Evolutionary conservation across 2,888 invertebrate species (phyloP).

Genomic region (Mayetiola destructor): DNA sequence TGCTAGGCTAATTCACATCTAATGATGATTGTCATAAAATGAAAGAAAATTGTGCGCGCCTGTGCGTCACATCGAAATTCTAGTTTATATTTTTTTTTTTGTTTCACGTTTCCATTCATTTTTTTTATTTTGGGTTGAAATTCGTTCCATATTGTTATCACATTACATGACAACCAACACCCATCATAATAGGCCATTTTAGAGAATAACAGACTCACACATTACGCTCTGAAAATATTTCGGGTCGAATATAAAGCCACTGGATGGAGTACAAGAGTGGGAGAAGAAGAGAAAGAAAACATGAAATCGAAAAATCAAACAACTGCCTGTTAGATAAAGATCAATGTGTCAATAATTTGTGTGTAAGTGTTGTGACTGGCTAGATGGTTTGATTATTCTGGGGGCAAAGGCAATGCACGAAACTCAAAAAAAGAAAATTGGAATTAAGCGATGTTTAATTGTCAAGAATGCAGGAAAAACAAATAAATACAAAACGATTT

Average conservation of each 20-base stretch:
- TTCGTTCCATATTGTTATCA: too few species aligned
- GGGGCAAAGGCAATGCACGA: not conserved
- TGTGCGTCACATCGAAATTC: not conserved
- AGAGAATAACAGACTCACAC: slow-evolving; percentile 8
- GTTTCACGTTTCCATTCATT: too few species aligned
- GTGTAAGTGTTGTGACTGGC: not conserved
- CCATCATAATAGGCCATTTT: not conserved
- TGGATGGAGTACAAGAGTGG: not conserved
- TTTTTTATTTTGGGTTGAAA: too few species aligned
- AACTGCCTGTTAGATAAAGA: slow-evolving; percentile 3
- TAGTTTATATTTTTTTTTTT: not conserved
- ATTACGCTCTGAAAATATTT: not conserved
- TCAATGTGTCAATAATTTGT: slow-evolving; percentile 13
- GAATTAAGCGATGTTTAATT: slow-evolving; percentile 13
- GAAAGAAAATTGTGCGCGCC: not conserved
- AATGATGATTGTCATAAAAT: slow-evolving; percentile 13
- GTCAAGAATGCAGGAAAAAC: not conserved
- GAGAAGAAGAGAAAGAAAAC: not conserved
- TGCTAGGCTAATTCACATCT: not conserved
- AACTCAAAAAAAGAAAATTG: not conserved
- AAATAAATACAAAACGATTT: slow-evolving; percentile 6
- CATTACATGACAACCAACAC: too few species aligned
- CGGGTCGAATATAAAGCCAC: too few species aligned
- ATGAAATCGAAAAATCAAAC: not conserved
- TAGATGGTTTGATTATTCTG: too few species aligned